phyloP scores from a whole-genome alignment of 2,113 vertebrate genomes.

The Mormyrus lacerda region DNA sequence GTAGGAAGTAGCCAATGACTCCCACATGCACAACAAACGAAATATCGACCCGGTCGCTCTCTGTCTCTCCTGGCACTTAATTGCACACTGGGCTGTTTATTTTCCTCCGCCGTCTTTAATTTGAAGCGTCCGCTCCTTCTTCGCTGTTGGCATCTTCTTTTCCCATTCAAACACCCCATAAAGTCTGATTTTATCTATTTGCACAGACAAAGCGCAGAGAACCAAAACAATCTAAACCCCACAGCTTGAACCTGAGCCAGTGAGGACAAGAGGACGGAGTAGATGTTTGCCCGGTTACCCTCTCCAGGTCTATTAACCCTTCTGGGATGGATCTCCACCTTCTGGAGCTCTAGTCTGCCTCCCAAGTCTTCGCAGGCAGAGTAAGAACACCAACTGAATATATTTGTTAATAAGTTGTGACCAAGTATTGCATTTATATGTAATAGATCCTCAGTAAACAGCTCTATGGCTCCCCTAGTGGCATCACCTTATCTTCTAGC shows the following conservation, averaged over 20 bases:
- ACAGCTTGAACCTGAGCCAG: neutral
- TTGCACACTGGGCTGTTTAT: conserved; percentile 22
- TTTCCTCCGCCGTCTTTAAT: conserved; percentile 24
- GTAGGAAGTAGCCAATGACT: neutral
- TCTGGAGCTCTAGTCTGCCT: neutral
- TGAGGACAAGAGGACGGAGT: neutral
- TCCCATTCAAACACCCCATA: neutral
- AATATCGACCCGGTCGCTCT: neutral
- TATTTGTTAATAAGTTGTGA: neutral
- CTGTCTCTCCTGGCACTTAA: conserved; percentile 25
- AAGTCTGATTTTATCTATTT: conserved; percentile 9
- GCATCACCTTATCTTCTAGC: neutral
- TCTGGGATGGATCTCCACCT: neutral
- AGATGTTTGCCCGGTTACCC: neutral
- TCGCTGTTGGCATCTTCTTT: neutral
- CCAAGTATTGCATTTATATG: neutral
- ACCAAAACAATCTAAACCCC: neutral
- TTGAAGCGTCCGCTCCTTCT: conserved; percentile 17
- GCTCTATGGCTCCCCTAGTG: neutral
- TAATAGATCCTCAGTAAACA: neutral
- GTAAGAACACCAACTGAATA: neutral
- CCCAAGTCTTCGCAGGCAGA: neutral
- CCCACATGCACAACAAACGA: neutral
- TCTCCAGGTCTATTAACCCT: neutral
- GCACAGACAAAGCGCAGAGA: neutral